Percentiles rank a stretch among this genome's conserved stretches.
Evolutionary conservation across 1,140 invertebrate species (phyloP).

Genomic region (Oryctes rhinoceros): DNA sequence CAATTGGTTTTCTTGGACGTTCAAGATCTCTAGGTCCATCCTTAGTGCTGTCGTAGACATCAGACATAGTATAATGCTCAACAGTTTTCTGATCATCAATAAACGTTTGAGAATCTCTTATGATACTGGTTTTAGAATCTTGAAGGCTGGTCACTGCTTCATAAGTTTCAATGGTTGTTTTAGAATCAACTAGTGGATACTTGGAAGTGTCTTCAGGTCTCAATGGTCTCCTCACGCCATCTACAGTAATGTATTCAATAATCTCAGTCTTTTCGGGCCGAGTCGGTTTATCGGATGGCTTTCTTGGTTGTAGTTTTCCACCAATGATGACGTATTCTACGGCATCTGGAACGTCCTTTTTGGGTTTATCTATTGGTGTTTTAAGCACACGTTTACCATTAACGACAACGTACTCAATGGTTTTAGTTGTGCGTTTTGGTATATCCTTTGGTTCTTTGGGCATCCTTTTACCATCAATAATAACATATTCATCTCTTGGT

Average conservation of each 20-base stretch:
- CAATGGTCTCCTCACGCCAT: neutral
- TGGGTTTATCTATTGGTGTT: too few relatives aligned
- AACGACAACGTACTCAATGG: too few relatives aligned
- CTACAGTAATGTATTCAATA: conserved; percentile 9
- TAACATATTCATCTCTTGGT: conserved; percentile 8
- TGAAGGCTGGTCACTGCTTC: conserved; percentile 47
- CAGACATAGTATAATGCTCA: conserved; percentile 49
- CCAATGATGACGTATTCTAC: neutral
- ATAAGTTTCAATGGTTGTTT: conserved; percentile 48
- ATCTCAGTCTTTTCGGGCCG: neutral
- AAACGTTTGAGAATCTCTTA: conserved; percentile 53
- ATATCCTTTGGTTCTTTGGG: conserved; percentile 2
- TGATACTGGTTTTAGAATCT: conserved; percentile 49
- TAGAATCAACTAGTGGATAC: conserved; percentile 44
- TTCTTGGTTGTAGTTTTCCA: neutral
- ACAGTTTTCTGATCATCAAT: conserved; percentile 49
- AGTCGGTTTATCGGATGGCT: neutral
- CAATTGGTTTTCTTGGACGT: neutral
- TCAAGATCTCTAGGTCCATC: conserved; percentile 41
- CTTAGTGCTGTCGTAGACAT: conserved; percentile 44
- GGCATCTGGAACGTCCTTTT: neutral
- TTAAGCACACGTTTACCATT: too few relatives aligned
- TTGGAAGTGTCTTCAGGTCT: neutral
- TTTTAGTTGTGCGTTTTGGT: neutral
- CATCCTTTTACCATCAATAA: neutral